Evolutionary conservation across 2,797 vertebrate genomes (phyloP), one percentile per base, ranked within the genome.

Genomic region (Pitangus sulphuratus): DNA sequence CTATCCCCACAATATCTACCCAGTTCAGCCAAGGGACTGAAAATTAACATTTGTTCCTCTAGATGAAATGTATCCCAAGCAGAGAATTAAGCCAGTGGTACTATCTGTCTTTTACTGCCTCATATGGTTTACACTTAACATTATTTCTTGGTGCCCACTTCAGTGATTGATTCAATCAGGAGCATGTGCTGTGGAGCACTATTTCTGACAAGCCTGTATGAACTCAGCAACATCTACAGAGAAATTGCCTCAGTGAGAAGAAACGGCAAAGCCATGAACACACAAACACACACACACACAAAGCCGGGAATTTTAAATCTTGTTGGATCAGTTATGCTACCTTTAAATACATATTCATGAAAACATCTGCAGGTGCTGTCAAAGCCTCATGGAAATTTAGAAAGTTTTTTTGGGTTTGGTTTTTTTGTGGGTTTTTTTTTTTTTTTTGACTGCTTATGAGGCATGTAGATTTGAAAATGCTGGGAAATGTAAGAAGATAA

Each of bases 331-430:
- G 40, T 51, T 95, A 56, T 76, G 48, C 33, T 91, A 86, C 87
- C 45, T 84, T 94, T 71, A 94, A 86, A 95, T 81, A 69, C 57
- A 82, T 89, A 89, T 69, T 95, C 65, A 92, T 80, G 30, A 75
- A 90, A 65, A 92, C 64, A 96, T 75, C 77, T 91, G 57, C 79
- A 91, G 85, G 28, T 61, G 39, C 80, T 82, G 69, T 42, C 77
- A 89, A 87, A 81, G 26, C 65, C 21, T 35, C 60, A 75, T 9
- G 44, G 56, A 90, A 92, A 92, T 74, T 71, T 48, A 5, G 35
- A 74, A 95, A 44, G 13, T 8, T 58, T 6, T 28, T 16, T 50
- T 24, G 22, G 22, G 8, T 47, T 47, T 39, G 39, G 39, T 5
- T 39, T 39, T 13, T 9, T 28, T 24, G 9, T 14, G 39, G 13